Conservation (phyloP, 2,797 vertebrate genomes). For the Balearica regulorum region DNA sequence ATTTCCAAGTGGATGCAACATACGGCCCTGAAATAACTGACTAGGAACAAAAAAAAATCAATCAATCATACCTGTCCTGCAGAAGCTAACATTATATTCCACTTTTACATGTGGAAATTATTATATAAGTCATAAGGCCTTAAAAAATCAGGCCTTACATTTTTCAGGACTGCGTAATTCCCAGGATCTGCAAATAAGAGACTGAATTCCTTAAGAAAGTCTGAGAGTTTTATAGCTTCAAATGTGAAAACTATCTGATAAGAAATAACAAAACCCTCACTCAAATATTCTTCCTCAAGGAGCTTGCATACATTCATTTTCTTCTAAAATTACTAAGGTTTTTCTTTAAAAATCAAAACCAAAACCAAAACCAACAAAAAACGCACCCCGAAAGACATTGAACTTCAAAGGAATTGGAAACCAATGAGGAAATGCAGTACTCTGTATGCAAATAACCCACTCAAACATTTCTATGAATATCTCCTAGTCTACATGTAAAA, state of each 20-base stretch:
- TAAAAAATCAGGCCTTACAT: not conserved
- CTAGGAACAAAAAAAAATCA: not conserved
- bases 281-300: not conserved
- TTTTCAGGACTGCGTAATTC: not conserved
- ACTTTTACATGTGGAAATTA: not conserved
- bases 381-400: rapidly evolving
- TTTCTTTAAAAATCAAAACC: not conserved
- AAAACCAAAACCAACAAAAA: too few species aligned
- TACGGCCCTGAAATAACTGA: not conserved
- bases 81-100: not conserved
- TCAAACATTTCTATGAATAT: not conserved
- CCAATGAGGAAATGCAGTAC: not conserved
- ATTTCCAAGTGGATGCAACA: not conserved
- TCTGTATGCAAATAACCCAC: not conserved
- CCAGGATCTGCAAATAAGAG: not conserved
- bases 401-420: not conserved
- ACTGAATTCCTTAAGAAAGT: not conserved
- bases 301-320: not conserved
- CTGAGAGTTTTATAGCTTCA: not conserved
- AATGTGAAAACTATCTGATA: not conserved
- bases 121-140: not conserved
- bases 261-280: not conserved
- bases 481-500: not conserved
- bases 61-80: not conserved
- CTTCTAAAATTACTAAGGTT: not conserved